Evolutionary conservation across 2,113 vertebrate genomes (phyloP).

Genomic region (Pseudorasbora parva): DNA sequence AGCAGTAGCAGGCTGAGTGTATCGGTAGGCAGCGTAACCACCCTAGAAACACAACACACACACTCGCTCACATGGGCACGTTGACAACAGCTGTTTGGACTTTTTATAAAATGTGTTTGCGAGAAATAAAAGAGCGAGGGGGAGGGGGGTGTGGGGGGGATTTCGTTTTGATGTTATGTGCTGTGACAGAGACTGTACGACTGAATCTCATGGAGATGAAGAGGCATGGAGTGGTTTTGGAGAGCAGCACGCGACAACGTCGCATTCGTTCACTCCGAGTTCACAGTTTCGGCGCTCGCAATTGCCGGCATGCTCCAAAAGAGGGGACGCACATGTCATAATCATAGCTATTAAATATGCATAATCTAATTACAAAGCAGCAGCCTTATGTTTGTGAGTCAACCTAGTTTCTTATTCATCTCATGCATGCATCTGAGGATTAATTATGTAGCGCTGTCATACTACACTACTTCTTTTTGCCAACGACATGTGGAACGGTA

Average conservation of each 20-base stretch:
- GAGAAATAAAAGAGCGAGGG: not conserved
- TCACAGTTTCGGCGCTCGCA: conserved; percentile 6
- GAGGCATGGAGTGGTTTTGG: conserved; percentile 7
- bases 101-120: conserved; percentile 14
- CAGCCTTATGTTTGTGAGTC: conserved; percentile 36
- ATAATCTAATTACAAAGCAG: conserved; percentile 54
- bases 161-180: conserved; percentile 2
- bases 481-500: conserved; percentile 73
- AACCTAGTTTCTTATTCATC: conserved; percentile 57
- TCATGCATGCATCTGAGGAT: conserved; percentile 60
- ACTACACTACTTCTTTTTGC: conserved; percentile 30
- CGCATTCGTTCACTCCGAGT: conserved; percentile 3
- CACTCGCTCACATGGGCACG: conserved; percentile 39
- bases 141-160: not conserved
- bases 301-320: conserved; percentile 25
- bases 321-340: conserved; percentile 44
- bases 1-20: conserved; percentile 94
- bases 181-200: conserved; percentile 15
- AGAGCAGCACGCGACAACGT: conserved; percentile 11
- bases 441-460: conserved; percentile 75
- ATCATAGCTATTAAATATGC: conserved; percentile 56
- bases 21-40: conserved; percentile 96
- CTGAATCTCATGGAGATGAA: conserved; percentile 15
- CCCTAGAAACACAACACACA: conserved; percentile 80
- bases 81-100: conserved; percentile 32